A percentile compares a stretch with the other conserved stretches of the same genome.
Evolutionary conservation across 2,888 invertebrate species (phyloP).

Genomic region (Scaeva pyrastri): DNA sequence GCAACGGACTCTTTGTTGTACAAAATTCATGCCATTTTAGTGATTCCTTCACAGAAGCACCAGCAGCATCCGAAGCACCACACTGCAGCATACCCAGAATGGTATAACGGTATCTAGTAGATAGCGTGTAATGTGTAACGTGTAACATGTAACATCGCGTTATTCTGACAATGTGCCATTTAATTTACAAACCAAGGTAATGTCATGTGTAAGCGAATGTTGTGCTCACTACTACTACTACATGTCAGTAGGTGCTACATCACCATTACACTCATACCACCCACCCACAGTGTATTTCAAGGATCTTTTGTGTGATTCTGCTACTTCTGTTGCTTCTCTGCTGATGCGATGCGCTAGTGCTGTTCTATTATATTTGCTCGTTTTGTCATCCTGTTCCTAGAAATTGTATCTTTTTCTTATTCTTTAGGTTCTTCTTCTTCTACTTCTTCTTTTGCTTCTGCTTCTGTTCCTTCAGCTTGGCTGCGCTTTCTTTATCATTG

Average conservation of each 20-base stretch:
- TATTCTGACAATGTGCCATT: constrained; percentile 43
- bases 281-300: constrained; percentile 13
- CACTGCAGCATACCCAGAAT: neutral
- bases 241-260: neutral
- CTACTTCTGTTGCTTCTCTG: neutral
- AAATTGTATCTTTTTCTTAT: constrained; percentile 59
- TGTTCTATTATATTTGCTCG: constrained; percentile 17
- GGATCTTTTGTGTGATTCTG: constrained; percentile 28
- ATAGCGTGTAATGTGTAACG: too few relatives aligned
- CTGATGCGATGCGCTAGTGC: neutral
- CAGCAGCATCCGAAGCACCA: neutral
- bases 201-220: constrained; percentile 64
- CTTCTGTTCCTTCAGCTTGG: constrained; percentile 57
- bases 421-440: too few relatives aligned
- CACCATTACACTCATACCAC: neutral
- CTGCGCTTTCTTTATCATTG: constrained; percentile 54
- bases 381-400: constrained; percentile 15
- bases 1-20: constrained; percentile 6
- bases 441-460: too few relatives aligned
- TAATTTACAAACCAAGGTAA: constrained; percentile 69
- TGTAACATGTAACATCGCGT: neutral
- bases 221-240: constrained; percentile 5
- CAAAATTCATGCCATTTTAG: constrained; percentile 36
- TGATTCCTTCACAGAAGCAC: neutral
- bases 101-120: too few relatives aligned